A percentile compares a stretch with the other conserved stretches of the same genome.
These are phyloP conservation scores for Sebastes oblongus DNA, from an alignment of 2,797 vertebrate genomes.

Conservation along the genomic window DNA sequence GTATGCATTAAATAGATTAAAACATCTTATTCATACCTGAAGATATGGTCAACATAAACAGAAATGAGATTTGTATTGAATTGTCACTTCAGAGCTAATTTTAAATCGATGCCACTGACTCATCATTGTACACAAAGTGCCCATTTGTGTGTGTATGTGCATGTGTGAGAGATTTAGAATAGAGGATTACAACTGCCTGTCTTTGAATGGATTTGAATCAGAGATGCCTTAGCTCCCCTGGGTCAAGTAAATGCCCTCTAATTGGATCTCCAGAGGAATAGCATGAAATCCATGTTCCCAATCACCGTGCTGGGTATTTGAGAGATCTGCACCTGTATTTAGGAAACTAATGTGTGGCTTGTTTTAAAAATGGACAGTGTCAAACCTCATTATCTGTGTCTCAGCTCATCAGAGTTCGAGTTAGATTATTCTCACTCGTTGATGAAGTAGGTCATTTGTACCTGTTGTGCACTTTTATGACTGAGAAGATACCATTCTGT, in stretches of 20 bases:
- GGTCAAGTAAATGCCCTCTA: constrained; percentile 66
- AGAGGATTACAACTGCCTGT: constrained; percentile 55
- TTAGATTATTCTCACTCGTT: neutral
- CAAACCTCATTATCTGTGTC: constrained; percentile 26
- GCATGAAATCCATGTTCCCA: constrained; percentile 38
- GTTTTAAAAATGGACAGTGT: constrained; percentile 11
- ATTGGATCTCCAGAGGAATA: constrained; percentile 62
- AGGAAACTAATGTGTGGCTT: neutral
- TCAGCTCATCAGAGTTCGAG: constrained; percentile 1
- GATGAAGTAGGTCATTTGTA: neutral
- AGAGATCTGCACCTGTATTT: constrained; percentile 29
- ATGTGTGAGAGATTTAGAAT: constrained; percentile 46
- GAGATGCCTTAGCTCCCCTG: constrained; percentile 34
- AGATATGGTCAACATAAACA: neutral
- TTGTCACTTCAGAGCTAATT: neutral
- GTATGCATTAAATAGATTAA: neutral
- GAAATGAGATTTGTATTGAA: neutral
- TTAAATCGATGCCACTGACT: neutral
- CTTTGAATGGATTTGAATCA: constrained; percentile 69
- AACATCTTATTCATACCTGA: neutral
- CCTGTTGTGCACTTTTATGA: neutral
- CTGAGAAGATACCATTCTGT: neutral
- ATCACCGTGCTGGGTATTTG: constrained; percentile 17
- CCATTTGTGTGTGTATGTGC: constrained; percentile 19
- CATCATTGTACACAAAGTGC: neutral